Base-by-base conservation (phyloP, 1,140 invertebrate genomes). In the Drosophila kanapiae region DNA sequence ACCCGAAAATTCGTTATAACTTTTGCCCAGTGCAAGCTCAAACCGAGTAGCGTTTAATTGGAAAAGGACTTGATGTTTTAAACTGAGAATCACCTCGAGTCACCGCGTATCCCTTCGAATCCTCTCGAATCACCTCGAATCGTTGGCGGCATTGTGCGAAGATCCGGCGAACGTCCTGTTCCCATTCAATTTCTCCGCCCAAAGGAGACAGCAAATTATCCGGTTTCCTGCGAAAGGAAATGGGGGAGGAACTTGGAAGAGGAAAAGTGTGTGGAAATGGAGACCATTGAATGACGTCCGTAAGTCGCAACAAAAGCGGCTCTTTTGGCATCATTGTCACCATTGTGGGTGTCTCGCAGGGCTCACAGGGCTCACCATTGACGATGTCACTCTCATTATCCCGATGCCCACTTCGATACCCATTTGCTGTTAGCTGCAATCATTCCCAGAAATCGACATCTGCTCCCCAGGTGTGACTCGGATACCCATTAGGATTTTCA, bases 141-240 rank as follows among this genome's bases (percentile, higher is more conserved):
- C 53, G 33, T 8, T 56, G 35, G 35, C 53, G 37, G 53, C 53
- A 56, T 56, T 56, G 53, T 56, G 53, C 53, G 13, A 38, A 13
- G 53, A 56, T 56, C 53, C 18, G 33, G 51, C 16, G n/a, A 18
- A 48, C 38, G 56, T 29, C 47, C 35, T 51, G 18, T 23, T 18
- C 2, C 51, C 60, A 75, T 37, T 49, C 40, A 45, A 49, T 72
- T 43, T 18, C 29, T 7, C 1, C 40, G 29, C n/a, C 29, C 31
- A 27, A 37, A 38, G 23, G 61, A 38, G 53, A 31, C 40, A 33
- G 54, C 74, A 77, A 77, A 77, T 77, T 77, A 77, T 77, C 63
- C 75, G 74, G 62, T 77, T 69, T 47, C 54, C 56, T 40, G 14
- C n/a, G 23, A 23, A 62, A 16, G 67, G 38, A 65, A 69, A 31